A percentile compares a stretch with the other conserved stretches of the same genome.
These are phyloP conservation scores for Prunella strophiata DNA, from an alignment of 2,797 vertebrate species.

Conservation along the genomic window DNA sequence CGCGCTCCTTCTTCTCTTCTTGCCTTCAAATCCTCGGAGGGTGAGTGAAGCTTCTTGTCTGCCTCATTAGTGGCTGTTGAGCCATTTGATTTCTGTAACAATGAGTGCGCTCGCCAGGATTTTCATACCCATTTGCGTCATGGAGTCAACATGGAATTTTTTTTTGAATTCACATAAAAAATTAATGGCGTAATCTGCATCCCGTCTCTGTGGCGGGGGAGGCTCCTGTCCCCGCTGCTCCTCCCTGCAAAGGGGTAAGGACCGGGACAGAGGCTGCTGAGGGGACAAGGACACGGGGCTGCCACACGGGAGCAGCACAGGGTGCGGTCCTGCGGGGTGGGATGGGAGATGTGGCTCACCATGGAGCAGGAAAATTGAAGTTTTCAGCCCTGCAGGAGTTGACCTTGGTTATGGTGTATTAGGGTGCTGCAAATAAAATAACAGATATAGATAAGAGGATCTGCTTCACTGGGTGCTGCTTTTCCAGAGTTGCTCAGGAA, in stretches of 20 bases:
- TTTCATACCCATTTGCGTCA: slow-evolving; percentile 84
- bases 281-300: neutral
- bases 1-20: slow-evolving; percentile 62
- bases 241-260: neutral
- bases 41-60: slow-evolving; percentile 87
- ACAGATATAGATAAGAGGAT: neutral
- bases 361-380: neutral
- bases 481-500: neutral
- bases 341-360: neutral
- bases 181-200: slow-evolving; percentile 78
- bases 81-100: slow-evolving; percentile 90
- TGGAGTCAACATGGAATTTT: slow-evolving; percentile 73
- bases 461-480: rapidly evolving
- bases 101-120: slow-evolving; percentile 78
- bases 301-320: neutral
- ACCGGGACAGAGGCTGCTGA: neutral
- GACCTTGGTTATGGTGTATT: neutral
- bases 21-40: slow-evolving; percentile 88
- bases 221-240: neutral
- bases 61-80: slow-evolving; percentile 94
- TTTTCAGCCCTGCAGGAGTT: neutral
- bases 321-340: rapidly evolving
- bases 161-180: slow-evolving; percentile 76
- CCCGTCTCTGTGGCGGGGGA: neutral
- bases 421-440: neutral